phyloP scores from a whole-genome alignment of 2,113 vertebrate species.

The Sinocyclocheilus maitianheensis region DNA sequence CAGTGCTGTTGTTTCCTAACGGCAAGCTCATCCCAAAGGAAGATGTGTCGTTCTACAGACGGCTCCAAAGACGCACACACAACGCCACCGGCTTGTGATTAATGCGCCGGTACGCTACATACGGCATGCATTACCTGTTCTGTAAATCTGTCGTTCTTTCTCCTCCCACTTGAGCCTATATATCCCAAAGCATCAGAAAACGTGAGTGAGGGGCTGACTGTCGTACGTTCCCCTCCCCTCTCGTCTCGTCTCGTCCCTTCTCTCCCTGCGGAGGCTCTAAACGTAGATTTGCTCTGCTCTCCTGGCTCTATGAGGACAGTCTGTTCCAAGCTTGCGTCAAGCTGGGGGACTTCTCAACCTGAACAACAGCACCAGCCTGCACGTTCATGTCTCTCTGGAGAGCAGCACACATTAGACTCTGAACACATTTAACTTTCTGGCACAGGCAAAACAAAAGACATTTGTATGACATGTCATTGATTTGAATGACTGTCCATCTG shows the following conservation, averaged over 20 bases:
- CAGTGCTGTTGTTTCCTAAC: background rate
- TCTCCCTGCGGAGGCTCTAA: constrained; percentile 30
- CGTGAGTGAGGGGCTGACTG: background rate
- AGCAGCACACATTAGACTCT: background rate
- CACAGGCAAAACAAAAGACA: background rate
- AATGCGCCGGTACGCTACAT: background rate
- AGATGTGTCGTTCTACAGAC: background rate
- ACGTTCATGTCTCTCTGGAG: constrained; percentile 14
- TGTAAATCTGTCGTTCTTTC: constrained; percentile 49
- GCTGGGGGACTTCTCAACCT: constrained; percentile 29
- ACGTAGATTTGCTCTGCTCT: constrained; percentile 14
- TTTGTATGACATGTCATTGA: background rate
- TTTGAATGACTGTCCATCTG: constrained; percentile 10
- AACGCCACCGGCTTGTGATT: background rate
- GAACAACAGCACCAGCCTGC: constrained; percentile 14
- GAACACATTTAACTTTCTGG: background rate
- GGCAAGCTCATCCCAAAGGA: constrained; percentile 28
- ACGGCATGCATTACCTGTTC: background rate
- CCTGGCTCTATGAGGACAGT: constrained; percentile 36
- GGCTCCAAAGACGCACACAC: background rate
- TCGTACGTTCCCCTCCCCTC: background rate
- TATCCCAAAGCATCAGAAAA: constrained; percentile 24
- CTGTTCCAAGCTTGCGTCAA: constrained; percentile 41
- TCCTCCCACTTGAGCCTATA: background rate
- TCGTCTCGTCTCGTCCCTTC: background rate